Conservation (phyloP, 2,888 invertebrate species). For the Xanthostigma xanthostigma region DNA sequence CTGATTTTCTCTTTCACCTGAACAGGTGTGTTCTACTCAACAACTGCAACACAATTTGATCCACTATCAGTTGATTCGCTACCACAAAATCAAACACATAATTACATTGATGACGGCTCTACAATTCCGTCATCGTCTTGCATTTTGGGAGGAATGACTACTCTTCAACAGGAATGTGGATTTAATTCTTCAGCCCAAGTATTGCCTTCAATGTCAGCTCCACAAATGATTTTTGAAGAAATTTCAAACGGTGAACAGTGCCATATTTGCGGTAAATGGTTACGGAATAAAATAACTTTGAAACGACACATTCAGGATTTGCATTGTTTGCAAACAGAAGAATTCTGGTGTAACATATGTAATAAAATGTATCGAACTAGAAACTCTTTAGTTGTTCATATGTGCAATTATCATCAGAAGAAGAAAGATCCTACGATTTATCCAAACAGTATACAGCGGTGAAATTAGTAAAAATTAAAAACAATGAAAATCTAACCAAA, state of each 20-base stretch:
- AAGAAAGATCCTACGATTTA: slow-evolving; percentile 10
- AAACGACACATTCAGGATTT: slow-evolving; percentile 22
- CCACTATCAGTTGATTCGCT: no score
- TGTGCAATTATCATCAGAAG: slow-evolving; percentile 22
- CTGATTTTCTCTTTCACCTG: slow-evolving; percentile 2
- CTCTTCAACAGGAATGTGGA: no score
- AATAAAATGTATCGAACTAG: slow-evolving; percentile 22
- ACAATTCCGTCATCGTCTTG: no score
- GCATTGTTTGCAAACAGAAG: slow-evolving; percentile 21
- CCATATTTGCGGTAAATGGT: slow-evolving; percentile 22
- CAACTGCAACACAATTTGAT: no score
- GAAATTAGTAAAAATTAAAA: not conserved
- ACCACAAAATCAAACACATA: no score
- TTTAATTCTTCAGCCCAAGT: no score
- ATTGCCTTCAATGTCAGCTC: no score
- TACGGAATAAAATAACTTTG: slow-evolving; percentile 21
- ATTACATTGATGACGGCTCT: no score
- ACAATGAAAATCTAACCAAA: no score
- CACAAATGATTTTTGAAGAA: not conserved
- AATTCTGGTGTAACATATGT: slow-evolving; percentile 21
- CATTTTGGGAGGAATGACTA: no score
- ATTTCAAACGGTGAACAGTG: slow-evolving; percentile 16
- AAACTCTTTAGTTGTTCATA: slow-evolving; percentile 23
- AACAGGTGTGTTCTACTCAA: not conserved
- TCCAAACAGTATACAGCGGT: not conserved